Evolutionary conservation across 30 jellyfish, hydroid and myxozoan species (phyloP), one percentile per base, ranked within the genome.

Genomic region (Aurelia aurita complex sp. Pacific): DNA sequence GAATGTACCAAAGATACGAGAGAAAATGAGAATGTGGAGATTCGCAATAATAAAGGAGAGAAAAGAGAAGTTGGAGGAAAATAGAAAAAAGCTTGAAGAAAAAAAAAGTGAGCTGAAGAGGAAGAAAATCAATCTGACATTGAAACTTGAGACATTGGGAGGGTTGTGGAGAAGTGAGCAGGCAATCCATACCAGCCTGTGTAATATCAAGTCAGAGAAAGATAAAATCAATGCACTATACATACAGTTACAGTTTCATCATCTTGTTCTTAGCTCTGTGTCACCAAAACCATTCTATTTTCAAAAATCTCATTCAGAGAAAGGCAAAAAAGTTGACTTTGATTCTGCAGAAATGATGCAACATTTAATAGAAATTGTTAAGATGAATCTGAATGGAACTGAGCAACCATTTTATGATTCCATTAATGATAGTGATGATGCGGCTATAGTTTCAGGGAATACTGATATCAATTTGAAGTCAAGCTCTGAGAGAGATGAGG

Each of bases 1-100:
- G 18, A 64, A 36, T 19, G 89, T 67, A 42, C 69, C 50, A 64
- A 46, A 34, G n/a, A 60, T 79, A n/a, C 64, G 57, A 67, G 89
- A 63, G 63, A 62, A 79, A 67, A 79, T 63, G 34, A 74, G 75
- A 51, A n/a, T 14, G 17, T 14, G 85, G 12, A 74, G 89, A 79
- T 23, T 10, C 13, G 17, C 50, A 7, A 77, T 60, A 10, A 61
- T 77, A 3, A 61, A 67, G 64, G 66, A 63, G 79, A 32, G 43
- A 57, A 61, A 51, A 62, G 50, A 78, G 29, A 35, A 62, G 80
- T 5, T 4, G 38, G 68, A 74, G 73, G 81, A 78, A 43, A 36
- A 46, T 16, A 76, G 77, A 32, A 19, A 62, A 54, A 6, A 38
- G 33, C 74, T 34, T 12, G 57, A 62, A 76, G 65, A 76, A 53